Base-by-base conservation (phyloP, 2,888 invertebrate species). In the Watsonalla binaria region DNA sequence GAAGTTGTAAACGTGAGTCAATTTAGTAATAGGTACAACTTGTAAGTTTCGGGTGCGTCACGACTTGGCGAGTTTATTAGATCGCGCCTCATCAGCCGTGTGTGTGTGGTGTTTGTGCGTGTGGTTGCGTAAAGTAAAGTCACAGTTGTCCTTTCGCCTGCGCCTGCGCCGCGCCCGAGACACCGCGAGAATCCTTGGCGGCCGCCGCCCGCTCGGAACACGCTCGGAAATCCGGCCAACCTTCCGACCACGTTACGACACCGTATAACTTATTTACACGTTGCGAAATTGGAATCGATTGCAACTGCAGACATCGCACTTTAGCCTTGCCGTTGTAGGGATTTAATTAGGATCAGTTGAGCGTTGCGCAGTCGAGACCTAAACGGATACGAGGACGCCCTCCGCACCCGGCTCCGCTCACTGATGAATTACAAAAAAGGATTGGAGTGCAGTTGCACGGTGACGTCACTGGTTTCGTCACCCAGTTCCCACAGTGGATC, bases 201-300 rank as follows among this genome's bases (percentile, higher is more conserved):
- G 88, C 85, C 88, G 77, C 77, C 80, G 87, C 76, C 78, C 80
- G 87, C 76, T 88, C 86, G 84, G 85, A 86, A 84, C 86, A 83
- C 84, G 88, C 86, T 87, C 90, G 90, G 90, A 90, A 90, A 90
- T 90, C 90, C 90, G 90, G 90, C 90, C 90, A 90, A 90, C 90
- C 90, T 90, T 90, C 90, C 90, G 89, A 89, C 85, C 82, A 82
- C 81, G 79, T 90, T 90, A 89, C 90, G 84, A 90, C 90, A 90
- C 83, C 79, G 84, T 82, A 82, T 87, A 87, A 88, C 88, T 89
- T 88, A 88, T 88, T 87, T 88, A 87, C 85, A 83, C 81, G 84
- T 90, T 90, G 90, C 89, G 89, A 90, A 90, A 90, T 88, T 75
- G 80, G 87, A 87, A 89, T 90, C 88, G 90, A 89, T 90, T 88